Percentiles rank a stretch among this genome's conserved stretches.
phyloP scores from a whole-genome alignment of 2,888 invertebrate species.

The Palloptera scutellata region DNA sequence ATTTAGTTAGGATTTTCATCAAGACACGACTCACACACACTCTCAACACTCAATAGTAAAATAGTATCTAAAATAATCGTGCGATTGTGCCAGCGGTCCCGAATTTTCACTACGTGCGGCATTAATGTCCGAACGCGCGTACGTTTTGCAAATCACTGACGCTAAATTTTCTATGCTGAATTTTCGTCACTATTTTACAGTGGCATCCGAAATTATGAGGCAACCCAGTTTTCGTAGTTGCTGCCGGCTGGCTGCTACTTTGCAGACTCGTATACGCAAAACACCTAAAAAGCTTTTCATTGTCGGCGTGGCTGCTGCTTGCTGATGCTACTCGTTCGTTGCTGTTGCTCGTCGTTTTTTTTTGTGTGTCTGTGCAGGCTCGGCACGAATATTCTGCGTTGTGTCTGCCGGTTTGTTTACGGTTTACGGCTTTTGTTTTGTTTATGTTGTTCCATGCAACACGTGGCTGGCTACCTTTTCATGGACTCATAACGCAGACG shows the following conservation, averaged over 20 bases:
- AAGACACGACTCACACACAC: slow-evolving; percentile 17
- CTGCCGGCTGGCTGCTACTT: too few relatives aligned
- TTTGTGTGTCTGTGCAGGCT: slow-evolving; percentile 18
- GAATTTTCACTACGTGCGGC: not conserved
- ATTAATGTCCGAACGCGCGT: slow-evolving; percentile 41
- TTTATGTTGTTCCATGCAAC: slow-evolving; percentile 31
- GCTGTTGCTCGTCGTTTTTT: slow-evolving; percentile 7
- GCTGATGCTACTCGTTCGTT: slow-evolving; percentile 34
- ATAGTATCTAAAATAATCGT: not conserved
- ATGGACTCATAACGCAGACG: not conserved
- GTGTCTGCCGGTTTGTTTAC: slow-evolving; percentile 47
- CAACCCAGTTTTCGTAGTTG: not conserved
- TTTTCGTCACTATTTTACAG: slow-evolving; percentile 45
- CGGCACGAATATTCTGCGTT: slow-evolving; percentile 3
- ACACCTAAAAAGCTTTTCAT: too few relatives aligned
- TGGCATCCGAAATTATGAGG: slow-evolving; percentile 29
- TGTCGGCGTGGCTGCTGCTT: not conserved
- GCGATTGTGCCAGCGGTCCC: not conserved
- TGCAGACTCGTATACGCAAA: too few relatives aligned
- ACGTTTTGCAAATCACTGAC: slow-evolving; percentile 56
- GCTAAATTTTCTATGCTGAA: slow-evolving; percentile 43
- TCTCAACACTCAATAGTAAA: not conserved
- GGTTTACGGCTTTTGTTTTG: slow-evolving; percentile 37
- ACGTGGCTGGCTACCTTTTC: slow-evolving; percentile 28
- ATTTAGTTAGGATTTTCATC: not conserved